phyloP scores from a whole-genome alignment of 2,797 vertebrate species.

The Cossypha heuglini region DNA sequence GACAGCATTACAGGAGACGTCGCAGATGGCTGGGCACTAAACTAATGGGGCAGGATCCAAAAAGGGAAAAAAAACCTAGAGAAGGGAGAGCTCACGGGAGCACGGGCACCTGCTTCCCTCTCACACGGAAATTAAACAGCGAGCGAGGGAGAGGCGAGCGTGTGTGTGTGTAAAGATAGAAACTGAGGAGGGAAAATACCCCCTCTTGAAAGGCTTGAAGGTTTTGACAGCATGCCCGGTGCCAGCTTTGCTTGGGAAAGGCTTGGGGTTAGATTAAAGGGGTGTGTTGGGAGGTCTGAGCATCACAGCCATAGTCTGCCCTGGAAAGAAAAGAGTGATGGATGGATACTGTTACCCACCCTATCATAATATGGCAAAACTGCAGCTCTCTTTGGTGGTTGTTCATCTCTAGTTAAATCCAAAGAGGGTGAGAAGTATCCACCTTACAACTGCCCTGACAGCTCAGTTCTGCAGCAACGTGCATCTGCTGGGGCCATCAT shows the following conservation, averaged over 20 bases:
- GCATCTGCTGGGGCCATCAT: background rate
- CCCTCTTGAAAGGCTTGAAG: background rate
- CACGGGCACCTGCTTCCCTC: conserved; percentile 79
- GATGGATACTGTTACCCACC: background rate
- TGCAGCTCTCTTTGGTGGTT: background rate
- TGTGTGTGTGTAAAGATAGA: conserved; percentile 47
- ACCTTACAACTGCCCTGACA: background rate
- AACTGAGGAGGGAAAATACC: background rate
- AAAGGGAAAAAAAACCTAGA: conserved; percentile 75
- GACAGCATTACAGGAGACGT: conserved; percentile 90
- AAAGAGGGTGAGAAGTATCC: background rate
- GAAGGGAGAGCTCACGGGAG: conserved; percentile 79
- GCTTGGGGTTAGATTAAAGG: background rate
- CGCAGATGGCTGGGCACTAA: conserved; percentile 95
- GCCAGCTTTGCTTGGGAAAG: background rate
- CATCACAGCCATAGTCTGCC: rapidly evolving
- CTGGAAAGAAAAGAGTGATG: background rate
- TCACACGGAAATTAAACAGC: conserved; percentile 75
- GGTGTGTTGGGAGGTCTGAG: rapidly evolving
- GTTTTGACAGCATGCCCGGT: background rate
- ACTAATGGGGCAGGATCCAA: conserved; percentile 95
- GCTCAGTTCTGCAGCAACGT: background rate
- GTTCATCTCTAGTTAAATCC: background rate
- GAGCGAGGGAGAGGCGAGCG: conserved; percentile 6
- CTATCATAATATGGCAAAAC: background rate